Evolutionary conservation across 2,113 vertebrate species (phyloP), one percentile per base, ranked within the genome.

Genomic region (Clarias gariepinus): DNA sequence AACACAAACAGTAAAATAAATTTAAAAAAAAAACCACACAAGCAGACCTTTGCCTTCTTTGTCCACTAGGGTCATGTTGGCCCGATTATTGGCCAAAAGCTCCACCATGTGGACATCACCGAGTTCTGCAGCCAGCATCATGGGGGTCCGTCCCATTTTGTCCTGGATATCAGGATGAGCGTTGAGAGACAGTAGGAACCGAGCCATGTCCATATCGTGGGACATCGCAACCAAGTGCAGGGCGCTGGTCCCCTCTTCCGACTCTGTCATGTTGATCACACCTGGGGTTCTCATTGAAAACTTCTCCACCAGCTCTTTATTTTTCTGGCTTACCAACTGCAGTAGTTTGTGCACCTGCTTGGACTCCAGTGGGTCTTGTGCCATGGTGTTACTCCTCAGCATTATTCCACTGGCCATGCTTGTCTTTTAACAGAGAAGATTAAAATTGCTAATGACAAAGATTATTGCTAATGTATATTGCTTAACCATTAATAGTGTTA

Each of bases 281-380:
- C 95, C 89, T 12, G 95, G 91, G 21, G 96, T 93, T 1, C 97
- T 97, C 13, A 96, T 47, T 47, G 47, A 91, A 19, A 99, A 90
- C 88, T 96, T 97, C 91, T 96, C 91, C 21, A 98, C 96, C 90
- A 96, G 94, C 11, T 87, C 91, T 89, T 89, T 95, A 80, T 98
- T 93, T 83, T 91, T 94, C 84, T 95, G 41, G 0, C 93, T 94
- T 85, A 98, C 92, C 1, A 88, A 95, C 87, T 98, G 97, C 86
- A 99, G 95, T 83, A 99, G 92, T 90, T 96, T 97, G 93, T 97
- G 98, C 84, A 97, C 95, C 92, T 99, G 97, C 52, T 96, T 92
- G 76, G 94, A 91, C 91, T 95, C 90, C 83, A 98, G 94, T 53
- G 94, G 96, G 52, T 86, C 93, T 86, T 95, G 90, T 28, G 95